Evolutionary conservation across 2,888 invertebrate genomes (phyloP), one percentile per base, ranked within the genome.

Genomic region (Drosophila lutescens): DNA sequence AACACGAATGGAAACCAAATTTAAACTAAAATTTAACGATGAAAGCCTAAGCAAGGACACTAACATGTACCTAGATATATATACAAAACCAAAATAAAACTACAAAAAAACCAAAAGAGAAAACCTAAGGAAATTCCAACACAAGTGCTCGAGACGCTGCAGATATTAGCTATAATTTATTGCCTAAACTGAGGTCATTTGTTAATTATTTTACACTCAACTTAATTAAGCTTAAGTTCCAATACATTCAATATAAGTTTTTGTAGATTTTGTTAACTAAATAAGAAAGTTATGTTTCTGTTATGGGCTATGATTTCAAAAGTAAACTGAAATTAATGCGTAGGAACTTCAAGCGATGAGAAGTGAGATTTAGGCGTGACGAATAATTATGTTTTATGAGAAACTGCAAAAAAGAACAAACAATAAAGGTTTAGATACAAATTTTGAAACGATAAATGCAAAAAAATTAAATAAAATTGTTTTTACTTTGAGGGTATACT

Each of bases 401-500:
- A 83, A 89, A 88, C 87, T 90, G 87, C 79, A 89, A 86, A 87
- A 66, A 53, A 69, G 62, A 62, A 71, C 73, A 71, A 90, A 90
- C 90, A 91, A 91, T 91, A 91, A 91, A 91, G 91, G 91, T 91
- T 91, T 91, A 91, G 91, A 91, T 91, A 91, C 91, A 91, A 91
- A 91, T 91, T 91, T 91, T 91, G 90, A 91, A 91, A 90, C 89
- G 87, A 89, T 90, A 88, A 87, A 89, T 90, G 80, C 80, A 86
- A 79, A 77, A 69, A 69, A 69, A 34, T 20, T 1, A 12, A 41
- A 23, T 0, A 7, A 46, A 43, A 4, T 13, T 34, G 50, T 76
- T 53, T 78, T 34, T 34, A 15, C 30, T 71, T 54, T 26, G 9
- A 6, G 6, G 47, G 72, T 43, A 36, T 68, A 69, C 70, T 62